Evolutionary conservation across 2,113 vertebrate genomes (phyloP).

Genomic region (Ammodytes dubius): DNA sequence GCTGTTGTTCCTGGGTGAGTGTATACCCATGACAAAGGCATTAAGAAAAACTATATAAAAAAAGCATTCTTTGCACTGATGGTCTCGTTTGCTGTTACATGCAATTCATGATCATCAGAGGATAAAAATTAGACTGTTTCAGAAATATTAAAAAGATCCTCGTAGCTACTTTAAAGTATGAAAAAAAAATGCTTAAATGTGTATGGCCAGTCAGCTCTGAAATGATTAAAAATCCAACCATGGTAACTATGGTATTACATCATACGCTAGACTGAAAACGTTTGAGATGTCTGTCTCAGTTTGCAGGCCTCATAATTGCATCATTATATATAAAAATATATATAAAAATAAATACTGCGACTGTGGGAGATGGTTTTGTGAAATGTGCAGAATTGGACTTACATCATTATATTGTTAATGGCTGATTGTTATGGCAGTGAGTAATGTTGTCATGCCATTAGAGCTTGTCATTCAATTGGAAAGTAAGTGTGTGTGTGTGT

Average conservation of each 20-base stretch:
- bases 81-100: too few relatives aligned
- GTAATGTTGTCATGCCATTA: constrained; percentile 61
- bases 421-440: constrained; percentile 53
- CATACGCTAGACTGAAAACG: constrained; percentile 7
- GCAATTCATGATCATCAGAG: too few relatives aligned
- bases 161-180: too few relatives aligned
- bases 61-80: too few relatives aligned
- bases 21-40: too few relatives aligned
- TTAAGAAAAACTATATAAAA: too few relatives aligned
- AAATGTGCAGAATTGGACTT: constrained; percentile 33
- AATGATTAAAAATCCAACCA: neutral
- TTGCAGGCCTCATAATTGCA: constrained; percentile 39
- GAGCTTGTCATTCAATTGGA: constrained; percentile 56
- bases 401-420: constrained; percentile 58
- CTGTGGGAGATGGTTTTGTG: constrained; percentile 47
- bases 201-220: neutral
- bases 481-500: constrained; percentile 39
- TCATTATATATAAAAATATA: neutral
- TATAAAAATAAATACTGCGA: constrained; percentile 20
- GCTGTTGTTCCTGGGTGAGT: too few relatives aligned
- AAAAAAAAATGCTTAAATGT: too few relatives aligned
- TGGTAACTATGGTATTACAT: constrained; percentile 20
- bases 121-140: too few relatives aligned
- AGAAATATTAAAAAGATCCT: too few relatives aligned
- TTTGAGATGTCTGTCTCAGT: constrained; percentile 10